Conservation (phyloP, 2,797 vertebrate genomes). For the Hypotaenidia philippensis region DNA sequence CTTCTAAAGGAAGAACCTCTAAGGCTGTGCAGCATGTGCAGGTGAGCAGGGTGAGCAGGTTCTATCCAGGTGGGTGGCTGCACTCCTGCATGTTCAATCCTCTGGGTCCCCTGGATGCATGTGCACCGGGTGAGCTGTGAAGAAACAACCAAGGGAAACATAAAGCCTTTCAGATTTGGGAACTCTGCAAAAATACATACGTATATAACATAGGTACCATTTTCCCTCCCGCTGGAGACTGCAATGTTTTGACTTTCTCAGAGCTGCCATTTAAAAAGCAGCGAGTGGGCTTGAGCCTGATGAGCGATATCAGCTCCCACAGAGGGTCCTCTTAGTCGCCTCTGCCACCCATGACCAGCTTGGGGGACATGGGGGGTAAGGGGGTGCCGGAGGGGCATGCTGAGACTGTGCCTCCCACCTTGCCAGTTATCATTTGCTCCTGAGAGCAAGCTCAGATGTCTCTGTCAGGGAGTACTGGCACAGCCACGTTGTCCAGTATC, state of each 20-base stretch:
- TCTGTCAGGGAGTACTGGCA: not conserved
- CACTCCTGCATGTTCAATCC: not conserved
- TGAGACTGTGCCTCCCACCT: not conserved
- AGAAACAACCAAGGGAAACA: not conserved
- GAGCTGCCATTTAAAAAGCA: not conserved
- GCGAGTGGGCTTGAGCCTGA: not conserved
- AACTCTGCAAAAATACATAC: not conserved
- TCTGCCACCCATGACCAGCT: not conserved
- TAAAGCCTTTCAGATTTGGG: not conserved
- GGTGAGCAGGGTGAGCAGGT: not conserved
- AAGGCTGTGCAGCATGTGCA: not conserved
- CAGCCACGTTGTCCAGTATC: not conserved
- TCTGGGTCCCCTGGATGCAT: not conserved
- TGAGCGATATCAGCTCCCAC: not conserved
- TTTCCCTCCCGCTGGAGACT: not conserved
- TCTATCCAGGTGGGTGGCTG: not conserved
- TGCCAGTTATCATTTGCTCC: not conserved
- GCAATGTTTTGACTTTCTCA: not conserved
- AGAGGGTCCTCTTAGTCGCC: not conserved
- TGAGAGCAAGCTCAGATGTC: not conserved
- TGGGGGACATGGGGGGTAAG: fast-evolving
- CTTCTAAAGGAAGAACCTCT: not conserved
- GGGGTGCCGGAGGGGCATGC: not conserved
- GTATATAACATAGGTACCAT: fast-evolving
- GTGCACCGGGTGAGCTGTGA: not conserved